Percentiles rank a stretch among this genome's conserved stretches.
These are phyloP conservation scores for Seladonia tumulorum DNA, from an alignment of 2,888 invertebrate species.

Conservation along the genomic window DNA sequence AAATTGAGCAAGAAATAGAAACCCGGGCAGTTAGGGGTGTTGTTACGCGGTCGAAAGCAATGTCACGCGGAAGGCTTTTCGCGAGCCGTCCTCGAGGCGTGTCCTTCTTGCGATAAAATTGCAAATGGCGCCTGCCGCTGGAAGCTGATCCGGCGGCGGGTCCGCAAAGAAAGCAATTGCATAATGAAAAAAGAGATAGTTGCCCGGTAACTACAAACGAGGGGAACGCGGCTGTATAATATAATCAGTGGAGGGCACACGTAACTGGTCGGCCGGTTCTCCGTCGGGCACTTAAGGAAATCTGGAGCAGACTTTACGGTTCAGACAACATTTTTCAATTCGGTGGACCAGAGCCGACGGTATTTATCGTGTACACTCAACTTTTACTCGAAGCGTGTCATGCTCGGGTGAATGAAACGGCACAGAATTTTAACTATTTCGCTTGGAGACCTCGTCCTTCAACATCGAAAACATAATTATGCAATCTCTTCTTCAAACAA, in stretches of 20 bases:
- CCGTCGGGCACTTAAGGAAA: conserved; percentile 63
- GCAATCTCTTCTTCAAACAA: neutral
- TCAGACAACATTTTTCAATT: conserved; percentile 41
- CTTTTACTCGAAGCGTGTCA: neutral
- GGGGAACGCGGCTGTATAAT: conserved; percentile 67
- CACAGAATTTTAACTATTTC: conserved; percentile 25
- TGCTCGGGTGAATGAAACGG: neutral
- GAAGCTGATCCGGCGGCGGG: conserved; percentile 27
- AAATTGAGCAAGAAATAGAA: neutral
- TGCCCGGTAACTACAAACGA: conserved; percentile 72
- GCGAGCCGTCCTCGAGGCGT: neutral
- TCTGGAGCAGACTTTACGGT: conserved; percentile 67
- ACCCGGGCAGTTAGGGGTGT: neutral
- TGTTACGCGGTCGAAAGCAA: neutral
- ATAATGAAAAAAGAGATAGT: conserved; percentile 81
- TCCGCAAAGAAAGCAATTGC: conserved; percentile 76
- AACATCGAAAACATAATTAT: neutral
- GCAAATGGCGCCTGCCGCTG: conserved; percentile 20
- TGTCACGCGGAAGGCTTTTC: conserved; percentile 47
- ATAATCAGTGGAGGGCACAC: conserved; percentile 62
- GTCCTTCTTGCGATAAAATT: conserved; percentile 2
- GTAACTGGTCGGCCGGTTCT: conserved; percentile 63
- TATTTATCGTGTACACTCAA: neutral
- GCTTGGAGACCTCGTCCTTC: neutral
- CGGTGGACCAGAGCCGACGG: neutral